phyloP scores from a whole-genome alignment of 2,888 invertebrate genomes.

The Drosophila glabriapex region DNA sequence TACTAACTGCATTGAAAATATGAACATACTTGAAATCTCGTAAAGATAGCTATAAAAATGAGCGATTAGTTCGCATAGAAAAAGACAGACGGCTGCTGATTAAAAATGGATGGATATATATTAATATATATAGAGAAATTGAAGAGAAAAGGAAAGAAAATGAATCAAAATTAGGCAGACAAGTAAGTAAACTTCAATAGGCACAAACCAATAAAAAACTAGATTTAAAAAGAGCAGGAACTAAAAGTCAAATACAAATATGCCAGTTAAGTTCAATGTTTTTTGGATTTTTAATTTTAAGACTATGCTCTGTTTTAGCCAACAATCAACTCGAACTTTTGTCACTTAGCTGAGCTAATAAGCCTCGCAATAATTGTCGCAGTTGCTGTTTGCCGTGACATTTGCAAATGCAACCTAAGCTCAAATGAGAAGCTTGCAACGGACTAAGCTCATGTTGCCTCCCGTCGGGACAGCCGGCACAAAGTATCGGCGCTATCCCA shows the following conservation, averaged over 20 bases:
- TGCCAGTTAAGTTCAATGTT: neutral
- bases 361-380: conserved; percentile 42
- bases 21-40: neutral
- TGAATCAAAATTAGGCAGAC: neutral
- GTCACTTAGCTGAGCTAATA: conserved; percentile 64
- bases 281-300: neutral
- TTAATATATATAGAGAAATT: neutral
- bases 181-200: neutral
- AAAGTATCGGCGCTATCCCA: conserved; percentile 63
- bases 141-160: neutral
- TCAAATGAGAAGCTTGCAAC: conserved; percentile 17
- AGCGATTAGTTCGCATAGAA: too few relatives aligned
- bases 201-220: neutral
- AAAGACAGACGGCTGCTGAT: neutral
- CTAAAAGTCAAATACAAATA: neutral
- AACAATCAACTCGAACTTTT: conserved; percentile 23
- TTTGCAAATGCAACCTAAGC: conserved; percentile 53
- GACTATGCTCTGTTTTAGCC: neutral
- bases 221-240: neutral
- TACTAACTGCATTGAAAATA: too few relatives aligned
- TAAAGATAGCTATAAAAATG: too few relatives aligned
- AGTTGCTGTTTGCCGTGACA: conserved; percentile 43
- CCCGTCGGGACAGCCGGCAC: conserved; percentile 30
- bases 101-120: neutral
- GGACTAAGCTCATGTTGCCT: neutral